These are phyloP conservation scores for Lemur catta DNA, from an alignment of 2,797 vertebrate genomes.

Conservation along the genomic window DNA sequence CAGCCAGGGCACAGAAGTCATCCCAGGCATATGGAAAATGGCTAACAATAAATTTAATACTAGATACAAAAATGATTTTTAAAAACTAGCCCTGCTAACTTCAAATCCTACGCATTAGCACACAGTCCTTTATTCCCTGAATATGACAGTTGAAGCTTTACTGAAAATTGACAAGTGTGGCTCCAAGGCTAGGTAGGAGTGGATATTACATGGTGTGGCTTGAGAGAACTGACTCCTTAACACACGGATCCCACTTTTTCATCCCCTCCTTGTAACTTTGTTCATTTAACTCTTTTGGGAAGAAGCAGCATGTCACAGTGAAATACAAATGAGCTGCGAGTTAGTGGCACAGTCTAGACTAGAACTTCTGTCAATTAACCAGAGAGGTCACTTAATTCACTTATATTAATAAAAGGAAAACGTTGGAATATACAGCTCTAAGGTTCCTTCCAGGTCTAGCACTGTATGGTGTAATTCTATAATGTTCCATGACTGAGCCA, in stretches of 20 bases:
- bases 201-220: fast-evolving
- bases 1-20: not conserved
- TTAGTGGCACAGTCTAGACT: not conserved
- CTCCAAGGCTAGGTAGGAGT: fast-evolving
- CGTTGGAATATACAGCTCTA: fast-evolving
- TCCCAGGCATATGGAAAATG: not conserved
- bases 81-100: not conserved
- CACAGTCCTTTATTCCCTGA: not conserved
- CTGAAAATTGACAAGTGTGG: fast-evolving
- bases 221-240: not conserved
- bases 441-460: not conserved
- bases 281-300: not conserved
- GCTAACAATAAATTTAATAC: not conserved
- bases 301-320: fast-evolving
- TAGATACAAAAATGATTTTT: not conserved
- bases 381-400: not conserved
- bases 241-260: not conserved
- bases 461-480: fast-evolving
- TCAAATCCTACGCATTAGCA: fast-evolving
- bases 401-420: not conserved
- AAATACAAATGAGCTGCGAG: too few species aligned
- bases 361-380: not conserved
- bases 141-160: too few species aligned
- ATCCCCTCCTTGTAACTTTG: not conserved
- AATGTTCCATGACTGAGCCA: not conserved